Base-by-base conservation (phyloP, 2,888 invertebrate genomes). In the Athetis lepigone region DNA sequence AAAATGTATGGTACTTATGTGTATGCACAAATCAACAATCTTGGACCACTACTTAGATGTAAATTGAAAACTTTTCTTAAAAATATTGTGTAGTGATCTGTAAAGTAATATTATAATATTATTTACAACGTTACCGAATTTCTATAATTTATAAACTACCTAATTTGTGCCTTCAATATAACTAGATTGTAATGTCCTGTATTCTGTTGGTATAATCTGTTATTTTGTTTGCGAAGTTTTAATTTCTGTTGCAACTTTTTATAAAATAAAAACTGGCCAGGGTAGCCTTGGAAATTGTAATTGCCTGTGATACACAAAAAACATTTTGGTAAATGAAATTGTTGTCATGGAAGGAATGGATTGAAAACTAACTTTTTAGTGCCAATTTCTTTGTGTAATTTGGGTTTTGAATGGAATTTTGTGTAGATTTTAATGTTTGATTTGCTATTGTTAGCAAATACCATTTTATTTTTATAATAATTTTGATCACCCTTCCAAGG, bases 301-400 rank as follows among this genome's bases (percentile, higher is more conserved):
- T n/a, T 83, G 87, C 87, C 92, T 92, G 93, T 92, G 93, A 92
- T 92, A 92, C 75, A 79, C 71, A 70, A 75, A 80, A 84, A 76
- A 74, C 75, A 82, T 75, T 79, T 83, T 78, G 80, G 73, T 81
- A 76, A 59, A 82, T 75, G 76, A 73, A 70, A 81, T 81, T 70
- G 49, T 70, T 61, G 65, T 82, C 65, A 77, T 81, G 71, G 76
- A 81, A 80, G 64, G 59, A 75, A 82, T 80, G 69, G 57, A 76
- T 77, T 84, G 63, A 77, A 69, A 62, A 77, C 79, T 78, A 81
- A 84, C 70, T 83, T 77, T 83, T 88, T 87, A 88, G 89, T 93
- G 92, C 91, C 91, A 94, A 93, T 90, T 86, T 80, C 69, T 79
- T 81, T 85, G 77, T 37, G 42, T 68, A 81, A 40, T 84, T 86